Evolutionary conservation across 2,113 vertebrate species (phyloP).

Genomic region (Pseudorhombus dupliciocellatus): DNA sequence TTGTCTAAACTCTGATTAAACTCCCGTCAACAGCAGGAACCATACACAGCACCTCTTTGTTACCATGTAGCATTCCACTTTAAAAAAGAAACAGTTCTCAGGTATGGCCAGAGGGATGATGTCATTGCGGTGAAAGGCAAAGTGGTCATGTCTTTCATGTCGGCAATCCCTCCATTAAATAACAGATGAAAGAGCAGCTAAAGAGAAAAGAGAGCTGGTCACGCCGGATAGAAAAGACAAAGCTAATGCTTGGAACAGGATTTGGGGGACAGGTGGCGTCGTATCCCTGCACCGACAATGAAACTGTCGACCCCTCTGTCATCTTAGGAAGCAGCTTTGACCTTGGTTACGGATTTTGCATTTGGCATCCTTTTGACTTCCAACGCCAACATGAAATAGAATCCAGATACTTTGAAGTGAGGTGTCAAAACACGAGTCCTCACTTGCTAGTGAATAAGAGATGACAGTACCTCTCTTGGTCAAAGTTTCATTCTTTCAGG

Average conservation of each 20-base stretch:
- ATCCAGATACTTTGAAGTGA: slow-evolving; percentile 74
- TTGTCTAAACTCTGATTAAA: slow-evolving; percentile 34
- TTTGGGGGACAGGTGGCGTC: slow-evolving; percentile 71
- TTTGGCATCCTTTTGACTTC: slow-evolving; percentile 75
- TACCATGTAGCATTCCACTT: slow-evolving; percentile 31
- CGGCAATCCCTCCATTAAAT: slow-evolving; percentile 63
- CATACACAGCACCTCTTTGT: background rate
- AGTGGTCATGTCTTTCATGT: slow-evolving; percentile 74
- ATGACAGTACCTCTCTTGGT: slow-evolving; percentile 64
- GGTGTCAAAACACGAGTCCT: slow-evolving; percentile 69
- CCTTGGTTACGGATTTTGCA: slow-evolving; percentile 66
- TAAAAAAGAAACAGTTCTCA: slow-evolving; percentile 48
- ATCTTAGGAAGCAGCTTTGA: slow-evolving; percentile 67
- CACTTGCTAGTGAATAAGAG: slow-evolving; percentile 69
- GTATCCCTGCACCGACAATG: slow-evolving; percentile 44
- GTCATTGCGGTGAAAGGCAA: slow-evolving; percentile 68
- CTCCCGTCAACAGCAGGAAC: background rate
- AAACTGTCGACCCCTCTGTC: slow-evolving; percentile 66
- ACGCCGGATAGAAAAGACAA: slow-evolving; percentile 62
- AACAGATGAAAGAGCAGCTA: slow-evolving; percentile 73
- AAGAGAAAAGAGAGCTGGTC: slow-evolving; percentile 61
- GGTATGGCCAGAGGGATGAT: slow-evolving; percentile 64
- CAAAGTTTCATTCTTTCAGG: slow-evolving; percentile 59
- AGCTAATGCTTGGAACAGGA: slow-evolving; percentile 72
- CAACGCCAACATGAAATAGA: slow-evolving; percentile 76